phyloP scores from a whole-genome alignment of 2,888 invertebrate species.

The Drosophila macrospina region DNA sequence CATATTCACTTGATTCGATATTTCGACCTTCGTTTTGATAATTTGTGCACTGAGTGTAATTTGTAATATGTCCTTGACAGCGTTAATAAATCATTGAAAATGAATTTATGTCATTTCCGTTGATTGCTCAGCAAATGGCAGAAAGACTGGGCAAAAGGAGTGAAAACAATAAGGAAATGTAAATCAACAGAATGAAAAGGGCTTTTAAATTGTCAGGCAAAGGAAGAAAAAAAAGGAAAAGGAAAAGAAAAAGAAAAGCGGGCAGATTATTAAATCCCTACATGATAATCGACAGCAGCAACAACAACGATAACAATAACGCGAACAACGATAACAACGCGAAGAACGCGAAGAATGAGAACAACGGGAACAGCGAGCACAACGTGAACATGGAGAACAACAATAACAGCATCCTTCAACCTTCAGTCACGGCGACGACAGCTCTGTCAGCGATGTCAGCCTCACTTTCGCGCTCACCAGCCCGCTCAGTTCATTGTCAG shows the following conservation, averaged over 20 bases:
- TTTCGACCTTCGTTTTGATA: conserved; percentile 37
- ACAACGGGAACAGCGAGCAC: not conserved
- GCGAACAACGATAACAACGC: not conserved
- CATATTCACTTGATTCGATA: conserved; percentile 20
- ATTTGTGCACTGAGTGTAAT: conserved; percentile 3
- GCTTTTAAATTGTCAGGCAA: conserved; percentile 63
- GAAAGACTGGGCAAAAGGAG: not conserved
- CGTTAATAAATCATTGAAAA: conserved; percentile 66
- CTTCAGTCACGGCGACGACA: conserved; percentile 54
- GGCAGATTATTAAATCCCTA: conserved; percentile 76
- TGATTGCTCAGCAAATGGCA: conserved; percentile 31
- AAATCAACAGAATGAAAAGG: conserved; percentile 65
- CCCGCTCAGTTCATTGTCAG: conserved; percentile 47
- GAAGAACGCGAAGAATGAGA: not conserved
- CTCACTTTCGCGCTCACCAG: conserved; percentile 41
- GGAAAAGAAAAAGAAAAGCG: conserved; percentile 39
- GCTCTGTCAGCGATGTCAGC: conserved; percentile 69
- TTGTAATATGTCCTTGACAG: conserved; percentile 53
- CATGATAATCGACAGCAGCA: conserved; percentile 65
- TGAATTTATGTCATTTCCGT: conserved; percentile 43
- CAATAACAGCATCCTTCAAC: conserved; percentile 22
- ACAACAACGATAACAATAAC: conserved; percentile 3
- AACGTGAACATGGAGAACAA: conserved; percentile 17
- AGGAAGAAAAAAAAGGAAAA: too few species aligned
- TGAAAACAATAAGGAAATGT: conserved; percentile 64